phyloP scores from a whole-genome alignment of 2,113 vertebrate genomes.

The Donacobius atricapilla region DNA sequence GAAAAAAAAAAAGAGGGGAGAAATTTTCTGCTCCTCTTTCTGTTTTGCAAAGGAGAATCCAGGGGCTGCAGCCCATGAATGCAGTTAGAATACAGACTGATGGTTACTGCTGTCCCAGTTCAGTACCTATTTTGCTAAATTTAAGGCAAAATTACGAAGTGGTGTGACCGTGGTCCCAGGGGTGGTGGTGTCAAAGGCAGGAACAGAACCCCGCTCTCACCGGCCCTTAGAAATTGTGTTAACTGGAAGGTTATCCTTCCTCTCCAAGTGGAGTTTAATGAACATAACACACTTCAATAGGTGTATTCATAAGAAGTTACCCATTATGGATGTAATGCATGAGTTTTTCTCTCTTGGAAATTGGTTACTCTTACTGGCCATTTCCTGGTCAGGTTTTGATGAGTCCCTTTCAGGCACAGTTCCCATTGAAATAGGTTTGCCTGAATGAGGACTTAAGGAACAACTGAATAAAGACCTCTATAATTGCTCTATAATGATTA shows the following conservation, averaged over 20 bases:
- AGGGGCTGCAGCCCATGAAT: neutral
- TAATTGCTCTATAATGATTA: slow-evolving; percentile 68
- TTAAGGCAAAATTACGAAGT: neutral
- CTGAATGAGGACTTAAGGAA: slow-evolving; percentile 63
- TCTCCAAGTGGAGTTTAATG: slow-evolving; percentile 57
- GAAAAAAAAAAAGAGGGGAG: neutral
- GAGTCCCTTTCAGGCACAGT: slow-evolving; percentile 59
- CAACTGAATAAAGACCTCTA: slow-evolving; percentile 62
- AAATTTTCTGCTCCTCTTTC: neutral
- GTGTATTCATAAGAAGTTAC: slow-evolving; percentile 53
- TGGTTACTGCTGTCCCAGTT: neutral
- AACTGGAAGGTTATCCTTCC: slow-evolving; percentile 60
- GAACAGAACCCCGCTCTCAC: neutral
- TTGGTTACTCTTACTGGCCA: slow-evolving; percentile 60
- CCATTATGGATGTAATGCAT: slow-evolving; percentile 58
- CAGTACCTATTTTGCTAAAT: neutral
- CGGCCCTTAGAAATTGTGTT: slow-evolving; percentile 22
- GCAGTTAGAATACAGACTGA: neutral
- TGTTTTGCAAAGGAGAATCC: neutral
- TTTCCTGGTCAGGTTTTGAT: slow-evolving; percentile 68
- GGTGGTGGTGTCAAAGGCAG: neutral
- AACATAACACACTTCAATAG: slow-evolving; percentile 62
- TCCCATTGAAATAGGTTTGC: slow-evolving; percentile 63
- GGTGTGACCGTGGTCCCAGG: neutral
- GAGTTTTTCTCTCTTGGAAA: slow-evolving; percentile 67